Conservation (phyloP, 2,888 invertebrate species). For the Geophilus truncorum region DNA sequence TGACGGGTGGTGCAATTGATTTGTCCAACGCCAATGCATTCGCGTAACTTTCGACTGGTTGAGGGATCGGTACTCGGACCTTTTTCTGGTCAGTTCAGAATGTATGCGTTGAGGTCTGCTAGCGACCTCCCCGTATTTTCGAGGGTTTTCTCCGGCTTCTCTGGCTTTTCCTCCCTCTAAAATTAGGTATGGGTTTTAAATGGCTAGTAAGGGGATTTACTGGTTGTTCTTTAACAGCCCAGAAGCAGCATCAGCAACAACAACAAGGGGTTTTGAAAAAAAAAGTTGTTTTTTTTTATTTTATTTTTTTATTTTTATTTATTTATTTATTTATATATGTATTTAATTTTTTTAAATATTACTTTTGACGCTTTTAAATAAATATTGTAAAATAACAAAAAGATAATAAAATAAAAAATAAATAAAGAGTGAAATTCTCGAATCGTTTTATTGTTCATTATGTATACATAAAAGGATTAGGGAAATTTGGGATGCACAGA, state of each 20-base stretch:
- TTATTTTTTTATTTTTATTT: too few relatives aligned
- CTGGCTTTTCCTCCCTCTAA: not conserved
- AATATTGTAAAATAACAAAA: too few relatives aligned
- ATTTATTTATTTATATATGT: too few relatives aligned
- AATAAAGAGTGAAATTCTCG: not conserved
- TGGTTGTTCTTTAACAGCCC: not conserved
- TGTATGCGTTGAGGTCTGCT: not conserved
- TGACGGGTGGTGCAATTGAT: not conserved
- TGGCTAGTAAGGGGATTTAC: not conserved
- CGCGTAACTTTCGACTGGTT: too few relatives aligned
- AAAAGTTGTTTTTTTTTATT: not conserved
- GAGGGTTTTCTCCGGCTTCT: not conserved
- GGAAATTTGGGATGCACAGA: conserved; percentile 5
- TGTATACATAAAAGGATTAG: conserved; percentile 8
- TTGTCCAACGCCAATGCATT: not conserved
- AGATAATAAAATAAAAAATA: not conserved
- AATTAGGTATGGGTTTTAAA: not conserved
- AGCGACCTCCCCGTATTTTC: not conserved
- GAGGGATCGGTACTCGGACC: too few relatives aligned
- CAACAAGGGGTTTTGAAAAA: not conserved
- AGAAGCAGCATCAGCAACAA: not conserved
- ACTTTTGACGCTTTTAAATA: too few relatives aligned
- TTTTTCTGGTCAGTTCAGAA: not conserved
- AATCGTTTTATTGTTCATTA: conserved; percentile 12
- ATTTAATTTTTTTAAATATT: too few relatives aligned